Evolutionary conservation across 2,797 vertebrate species (phyloP).

Genomic region (Schizopygopsis malacanthus): DNA sequence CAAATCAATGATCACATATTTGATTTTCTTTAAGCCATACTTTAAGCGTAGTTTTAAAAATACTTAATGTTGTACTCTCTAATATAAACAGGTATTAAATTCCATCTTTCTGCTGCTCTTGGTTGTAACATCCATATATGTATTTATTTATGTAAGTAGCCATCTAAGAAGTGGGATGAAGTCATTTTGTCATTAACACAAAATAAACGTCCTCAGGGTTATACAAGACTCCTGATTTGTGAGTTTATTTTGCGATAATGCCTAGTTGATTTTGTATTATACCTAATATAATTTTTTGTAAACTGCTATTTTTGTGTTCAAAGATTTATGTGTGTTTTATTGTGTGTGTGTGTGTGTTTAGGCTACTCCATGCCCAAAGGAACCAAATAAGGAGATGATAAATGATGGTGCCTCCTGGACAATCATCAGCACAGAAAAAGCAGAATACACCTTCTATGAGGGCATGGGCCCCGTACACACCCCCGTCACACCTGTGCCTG

Average conservation of each 20-base stretch:
- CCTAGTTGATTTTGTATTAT: background rate
- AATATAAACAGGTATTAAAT: too few species aligned
- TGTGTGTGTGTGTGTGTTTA: slow-evolving; percentile 60
- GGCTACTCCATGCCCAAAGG: slow-evolving; percentile 99
- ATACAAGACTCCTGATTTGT: background rate
- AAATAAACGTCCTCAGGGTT: background rate
- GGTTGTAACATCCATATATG: background rate
- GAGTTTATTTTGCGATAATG: background rate
- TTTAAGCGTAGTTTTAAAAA: too few species aligned
- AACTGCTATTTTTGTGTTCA: background rate
- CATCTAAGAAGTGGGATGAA: background rate
- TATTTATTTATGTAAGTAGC: background rate
- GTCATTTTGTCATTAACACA: background rate
- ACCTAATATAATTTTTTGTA: background rate
- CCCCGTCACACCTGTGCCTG: slow-evolving; percentile 97
- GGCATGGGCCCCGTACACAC: slow-evolving; percentile 97
- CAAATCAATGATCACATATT: too few species aligned
- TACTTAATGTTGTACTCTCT: too few species aligned
- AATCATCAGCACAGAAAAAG: slow-evolving; percentile 99
- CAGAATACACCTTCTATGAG: slow-evolving; percentile 99
- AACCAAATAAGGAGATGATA: slow-evolving; percentile 99
- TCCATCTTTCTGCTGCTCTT: too few species aligned
- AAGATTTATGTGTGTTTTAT: background rate
- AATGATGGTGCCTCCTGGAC: slow-evolving; percentile 99
- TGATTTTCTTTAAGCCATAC: too few species aligned